Evolutionary conservation across 2,113 vertebrate genomes (phyloP).

Genomic region (Anguilla rostrata): DNA sequence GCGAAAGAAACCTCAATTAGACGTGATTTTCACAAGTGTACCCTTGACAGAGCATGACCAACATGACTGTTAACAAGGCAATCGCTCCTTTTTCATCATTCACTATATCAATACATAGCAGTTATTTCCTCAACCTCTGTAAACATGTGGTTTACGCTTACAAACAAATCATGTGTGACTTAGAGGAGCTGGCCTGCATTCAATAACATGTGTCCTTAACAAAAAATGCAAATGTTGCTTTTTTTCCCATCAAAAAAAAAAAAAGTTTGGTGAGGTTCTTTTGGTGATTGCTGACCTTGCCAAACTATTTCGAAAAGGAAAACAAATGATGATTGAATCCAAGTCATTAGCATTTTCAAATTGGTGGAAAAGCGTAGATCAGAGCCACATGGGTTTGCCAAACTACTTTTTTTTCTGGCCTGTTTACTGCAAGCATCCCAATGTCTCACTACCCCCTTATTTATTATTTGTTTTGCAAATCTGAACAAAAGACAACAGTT

Average conservation of each 20-base stretch:
- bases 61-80: not conserved
- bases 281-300: not conserved
- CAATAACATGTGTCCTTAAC: not conserved
- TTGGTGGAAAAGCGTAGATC: not conserved
- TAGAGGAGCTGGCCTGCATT: no score
- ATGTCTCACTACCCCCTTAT: no score
- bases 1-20: no score
- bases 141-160: not conserved
- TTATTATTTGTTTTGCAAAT: no score
- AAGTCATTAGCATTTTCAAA: not conserved
- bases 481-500: no score
- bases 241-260: not conserved
- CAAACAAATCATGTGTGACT: not conserved
- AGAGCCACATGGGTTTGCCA: not conserved
- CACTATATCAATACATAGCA: not conserved
- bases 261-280: not conserved
- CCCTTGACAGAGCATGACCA: not conserved
- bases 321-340: not conserved
- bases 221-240: not conserved
- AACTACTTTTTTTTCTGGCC: not conserved
- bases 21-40: not conserved
- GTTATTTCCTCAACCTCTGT: not conserved
- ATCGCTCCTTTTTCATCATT: not conserved
- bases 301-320: not conserved
- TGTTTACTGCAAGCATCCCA: no score